These are phyloP conservation scores for Limnephilus lunatus DNA, from an alignment of 2,888 invertebrate genomes.

Conservation along the genomic window DNA sequence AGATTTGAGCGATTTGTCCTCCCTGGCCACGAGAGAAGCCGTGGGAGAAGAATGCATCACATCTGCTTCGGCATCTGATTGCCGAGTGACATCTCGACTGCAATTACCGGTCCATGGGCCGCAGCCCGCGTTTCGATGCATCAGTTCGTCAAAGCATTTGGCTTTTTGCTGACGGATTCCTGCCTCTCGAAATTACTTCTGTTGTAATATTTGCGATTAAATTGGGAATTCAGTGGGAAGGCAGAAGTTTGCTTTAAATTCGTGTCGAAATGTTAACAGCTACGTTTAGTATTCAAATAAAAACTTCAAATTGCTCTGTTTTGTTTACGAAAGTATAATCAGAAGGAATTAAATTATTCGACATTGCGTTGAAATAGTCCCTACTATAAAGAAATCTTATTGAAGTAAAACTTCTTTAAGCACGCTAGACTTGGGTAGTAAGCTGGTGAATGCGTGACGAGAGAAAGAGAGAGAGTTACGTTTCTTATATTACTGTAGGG, in stretches of 20 bases:
- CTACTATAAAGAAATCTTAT: too few relatives aligned
- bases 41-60: constrained; percentile 59
- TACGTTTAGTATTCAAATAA: background rate
- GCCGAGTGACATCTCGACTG: constrained; percentile 23
- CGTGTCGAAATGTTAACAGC: background rate
- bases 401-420: too few relatives aligned
- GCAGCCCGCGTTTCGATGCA: constrained; percentile 9
- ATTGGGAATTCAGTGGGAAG: background rate
- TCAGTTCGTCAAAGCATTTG: constrained; percentile 22
- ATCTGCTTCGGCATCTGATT: constrained; percentile 42
- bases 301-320: background rate
- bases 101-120: constrained; percentile 20
- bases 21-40: constrained; percentile 30
- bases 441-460: too few relatives aligned
- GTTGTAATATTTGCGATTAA: background rate
- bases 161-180: background rate
- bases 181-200: background rate
- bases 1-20: background rate
- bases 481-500: too few relatives aligned
- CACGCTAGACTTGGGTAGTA: too few relatives aligned
- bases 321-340: background rate
- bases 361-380: too few relatives aligned
- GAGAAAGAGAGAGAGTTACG: too few relatives aligned
- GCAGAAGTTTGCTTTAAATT: background rate
- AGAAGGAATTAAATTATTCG: background rate